Conservation (phyloP, 2,113 vertebrate species). For the Poecilia latipinna region DNA sequence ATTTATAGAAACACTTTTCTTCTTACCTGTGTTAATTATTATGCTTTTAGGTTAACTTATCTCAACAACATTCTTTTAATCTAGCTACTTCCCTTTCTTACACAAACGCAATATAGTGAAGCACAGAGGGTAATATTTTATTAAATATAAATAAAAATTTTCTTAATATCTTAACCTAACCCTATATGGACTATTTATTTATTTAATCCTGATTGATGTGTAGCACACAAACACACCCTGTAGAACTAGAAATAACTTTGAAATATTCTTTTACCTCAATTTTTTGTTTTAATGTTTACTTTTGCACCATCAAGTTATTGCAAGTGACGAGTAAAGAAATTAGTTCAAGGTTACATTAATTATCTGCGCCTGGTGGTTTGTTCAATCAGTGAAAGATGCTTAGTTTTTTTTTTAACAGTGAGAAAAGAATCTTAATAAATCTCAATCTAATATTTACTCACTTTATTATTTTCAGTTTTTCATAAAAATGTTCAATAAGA, state of each 20-base stretch:
- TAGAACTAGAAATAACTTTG: background rate
- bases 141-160: no score
- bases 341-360: background rate
- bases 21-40: background rate
- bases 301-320: background rate
- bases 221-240: no score
- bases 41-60: background rate
- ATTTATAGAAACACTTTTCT: no score
- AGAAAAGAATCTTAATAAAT: background rate
- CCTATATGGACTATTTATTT: no score
- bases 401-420: background rate
- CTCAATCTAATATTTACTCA: background rate
- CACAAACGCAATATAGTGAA: no score
- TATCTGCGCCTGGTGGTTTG: background rate
- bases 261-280: background rate
- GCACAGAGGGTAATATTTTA: no score
- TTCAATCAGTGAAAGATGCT: background rate
- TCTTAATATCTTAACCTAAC: no score
- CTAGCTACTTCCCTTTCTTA: no score
- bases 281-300: background rate
- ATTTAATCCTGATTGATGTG: no score
- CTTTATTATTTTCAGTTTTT: background rate
- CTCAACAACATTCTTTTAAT: no score
- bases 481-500: background rate
- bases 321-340: no score